phyloP scores from a whole-genome alignment of 2,888 invertebrate genomes.

The Chymomyza caudatula region DNA sequence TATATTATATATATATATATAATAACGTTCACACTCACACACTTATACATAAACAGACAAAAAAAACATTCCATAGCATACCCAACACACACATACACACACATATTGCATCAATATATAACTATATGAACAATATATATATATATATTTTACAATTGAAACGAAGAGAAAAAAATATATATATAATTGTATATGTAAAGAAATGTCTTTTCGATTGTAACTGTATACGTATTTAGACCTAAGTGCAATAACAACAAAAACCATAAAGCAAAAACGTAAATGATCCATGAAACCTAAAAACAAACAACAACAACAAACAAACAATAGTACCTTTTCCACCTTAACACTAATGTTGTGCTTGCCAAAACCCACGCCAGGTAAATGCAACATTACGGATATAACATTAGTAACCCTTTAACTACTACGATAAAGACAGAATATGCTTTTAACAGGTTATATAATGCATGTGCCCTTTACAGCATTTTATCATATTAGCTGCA shows the following conservation, averaged over 20 bases:
- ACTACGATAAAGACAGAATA: background rate
- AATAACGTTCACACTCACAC: conserved; percentile 16
- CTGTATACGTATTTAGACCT: conserved; percentile 63
- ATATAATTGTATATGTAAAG: conserved; percentile 18
- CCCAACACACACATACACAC: conserved; percentile 4
- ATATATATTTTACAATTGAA: conserved; percentile 11
- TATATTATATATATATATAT: conserved; percentile 35
- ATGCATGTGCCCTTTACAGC: background rate
- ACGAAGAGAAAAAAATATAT: conserved; percentile 11
- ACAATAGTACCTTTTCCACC: conserved; percentile 64
- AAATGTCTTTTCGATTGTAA: conserved; percentile 57
- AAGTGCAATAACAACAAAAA: conserved; percentile 54
- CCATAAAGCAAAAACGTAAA: too few relatives aligned
- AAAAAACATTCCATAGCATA: background rate
- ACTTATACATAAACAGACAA: background rate
- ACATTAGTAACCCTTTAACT: background rate
- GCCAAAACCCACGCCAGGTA: background rate
- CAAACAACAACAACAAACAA: conserved; percentile 43
- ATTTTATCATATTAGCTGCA: too few relatives aligned
- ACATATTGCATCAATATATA: conserved; percentile 33
- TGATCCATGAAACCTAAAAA: conserved; percentile 32
- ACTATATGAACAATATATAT: background rate
- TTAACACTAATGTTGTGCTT: background rate
- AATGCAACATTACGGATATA: background rate
- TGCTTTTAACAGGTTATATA: background rate